Conservation (phyloP, 2,113 vertebrate species). For the Pipa parva region DNA sequence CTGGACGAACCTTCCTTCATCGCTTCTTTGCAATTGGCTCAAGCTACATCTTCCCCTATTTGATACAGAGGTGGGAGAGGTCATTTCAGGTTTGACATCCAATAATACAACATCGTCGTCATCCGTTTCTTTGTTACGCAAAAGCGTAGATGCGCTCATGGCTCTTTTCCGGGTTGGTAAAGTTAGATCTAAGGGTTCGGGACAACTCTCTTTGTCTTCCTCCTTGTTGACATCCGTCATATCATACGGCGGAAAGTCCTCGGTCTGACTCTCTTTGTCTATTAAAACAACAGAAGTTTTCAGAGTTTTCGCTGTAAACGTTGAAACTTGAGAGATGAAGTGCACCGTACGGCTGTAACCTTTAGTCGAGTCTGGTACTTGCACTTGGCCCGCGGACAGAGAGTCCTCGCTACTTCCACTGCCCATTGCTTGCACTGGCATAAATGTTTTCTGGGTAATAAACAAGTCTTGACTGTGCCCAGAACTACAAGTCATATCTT, state of each 20-base stretch:
- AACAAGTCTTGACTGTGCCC: slow-evolving; percentile 42
- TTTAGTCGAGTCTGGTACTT: background rate
- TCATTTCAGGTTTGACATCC: background rate
- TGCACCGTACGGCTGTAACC: background rate
- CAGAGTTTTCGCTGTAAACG: slow-evolving; percentile 3
- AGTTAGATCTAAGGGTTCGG: slow-evolving; percentile 38
- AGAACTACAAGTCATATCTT: slow-evolving; percentile 4
- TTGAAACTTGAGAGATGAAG: slow-evolving; percentile 4
- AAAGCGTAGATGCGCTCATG: background rate
- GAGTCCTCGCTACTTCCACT: slow-evolving; percentile 3
- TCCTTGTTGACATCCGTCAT: background rate
- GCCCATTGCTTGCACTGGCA: background rate
- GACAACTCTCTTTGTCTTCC: slow-evolving; percentile 24
- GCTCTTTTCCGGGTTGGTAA: slow-evolving; percentile 43
- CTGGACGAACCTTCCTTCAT: slow-evolving; percentile 37
- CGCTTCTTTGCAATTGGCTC: slow-evolving; percentile 6
- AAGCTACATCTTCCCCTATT: background rate
- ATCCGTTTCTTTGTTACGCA: background rate
- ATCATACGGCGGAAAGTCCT: slow-evolving; percentile 28
- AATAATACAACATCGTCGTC: background rate
- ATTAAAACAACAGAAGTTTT: background rate
- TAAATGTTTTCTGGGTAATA: slow-evolving; percentile 36
- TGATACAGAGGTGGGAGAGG: background rate
- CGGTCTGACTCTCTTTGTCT: background rate
- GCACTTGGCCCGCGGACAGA: slow-evolving; percentile 11